A percentile compares a stretch with the other conserved stretches of the same genome.
These are phyloP conservation scores for Hyposoter didymator DNA, from an alignment of 2,888 invertebrate genomes.

Conservation along the genomic window DNA sequence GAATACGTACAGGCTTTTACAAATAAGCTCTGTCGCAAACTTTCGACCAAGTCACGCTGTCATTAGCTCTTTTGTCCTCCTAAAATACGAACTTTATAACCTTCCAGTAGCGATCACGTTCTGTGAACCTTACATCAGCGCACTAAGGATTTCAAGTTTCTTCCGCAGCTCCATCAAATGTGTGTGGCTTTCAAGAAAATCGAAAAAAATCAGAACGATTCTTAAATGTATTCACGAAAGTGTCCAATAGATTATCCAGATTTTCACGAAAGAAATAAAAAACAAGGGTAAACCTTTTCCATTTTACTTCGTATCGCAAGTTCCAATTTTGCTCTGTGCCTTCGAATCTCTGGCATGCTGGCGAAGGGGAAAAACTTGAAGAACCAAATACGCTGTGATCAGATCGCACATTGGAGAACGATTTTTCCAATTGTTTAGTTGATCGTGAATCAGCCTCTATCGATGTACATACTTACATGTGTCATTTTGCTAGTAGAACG, in stretches of 20 bases:
- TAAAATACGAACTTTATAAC: not conserved
- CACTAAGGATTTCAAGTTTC: not conserved
- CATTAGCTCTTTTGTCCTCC: not conserved
- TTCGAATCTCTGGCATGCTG: no score
- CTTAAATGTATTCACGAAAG: not conserved
- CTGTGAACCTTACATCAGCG: not conserved
- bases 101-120: no score
- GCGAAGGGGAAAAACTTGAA: no score
- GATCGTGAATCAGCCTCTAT: conserved; percentile 28
- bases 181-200: not conserved
- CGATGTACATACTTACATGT: not conserved
- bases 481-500: not conserved
- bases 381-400: no score
- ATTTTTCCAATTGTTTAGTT: not conserved
- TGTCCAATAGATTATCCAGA: not conserved
- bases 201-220: not conserved
- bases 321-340: not conserved
- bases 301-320: not conserved
- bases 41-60: not conserved
- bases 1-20: conserved; percentile 30
- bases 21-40: not conserved
- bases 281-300: not conserved
- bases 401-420: no score
- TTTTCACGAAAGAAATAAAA: not conserved
- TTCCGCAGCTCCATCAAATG: not conserved